Conservation (phyloP, 1,140 invertebrate species). For the Drosophila mauritiana region DNA sequence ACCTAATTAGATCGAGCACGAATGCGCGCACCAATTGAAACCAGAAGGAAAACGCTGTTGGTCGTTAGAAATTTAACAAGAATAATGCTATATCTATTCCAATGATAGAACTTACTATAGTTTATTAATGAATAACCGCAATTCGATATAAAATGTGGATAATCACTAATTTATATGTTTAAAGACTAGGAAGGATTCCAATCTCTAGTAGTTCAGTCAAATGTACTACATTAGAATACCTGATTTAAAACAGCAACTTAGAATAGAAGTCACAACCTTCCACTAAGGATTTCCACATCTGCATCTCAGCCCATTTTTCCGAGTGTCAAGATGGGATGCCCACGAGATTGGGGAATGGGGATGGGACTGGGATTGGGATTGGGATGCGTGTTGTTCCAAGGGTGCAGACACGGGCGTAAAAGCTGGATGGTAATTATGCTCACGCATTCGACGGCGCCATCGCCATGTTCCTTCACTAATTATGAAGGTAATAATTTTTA, state of each 20-base stretch:
- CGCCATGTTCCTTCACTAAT: constrained; percentile 79
- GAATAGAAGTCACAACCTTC: too few relatives aligned
- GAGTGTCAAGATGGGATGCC: constrained; percentile 30
- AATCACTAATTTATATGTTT: too few relatives aligned
- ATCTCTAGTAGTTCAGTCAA: too few relatives aligned
- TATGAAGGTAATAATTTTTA: constrained; percentile 84
- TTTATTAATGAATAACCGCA: too few relatives aligned
- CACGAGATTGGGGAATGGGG: constrained; percentile 12
- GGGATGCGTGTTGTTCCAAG: constrained; percentile 32
- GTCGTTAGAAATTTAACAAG: background rate
- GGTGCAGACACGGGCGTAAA: constrained; percentile 64
- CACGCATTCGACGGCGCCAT: constrained; percentile 71
- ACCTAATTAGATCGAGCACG: constrained; percentile 2
- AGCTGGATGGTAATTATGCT: constrained; percentile 76
- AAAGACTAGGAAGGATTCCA: too few relatives aligned
- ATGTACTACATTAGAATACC: too few relatives aligned
- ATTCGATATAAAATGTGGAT: too few relatives aligned
- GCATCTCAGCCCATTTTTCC: background rate
- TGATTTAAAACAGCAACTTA: too few relatives aligned
- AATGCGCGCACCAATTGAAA: background rate
- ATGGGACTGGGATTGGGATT: constrained; percentile 7
- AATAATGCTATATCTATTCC: too few relatives aligned
- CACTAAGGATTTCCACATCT: too few relatives aligned
- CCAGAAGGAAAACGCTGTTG: background rate
- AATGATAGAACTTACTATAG: too few relatives aligned